Evolutionary conservation across 2,113 vertebrate genomes (phyloP).

Genomic region (Polypterus bichir): DNA sequence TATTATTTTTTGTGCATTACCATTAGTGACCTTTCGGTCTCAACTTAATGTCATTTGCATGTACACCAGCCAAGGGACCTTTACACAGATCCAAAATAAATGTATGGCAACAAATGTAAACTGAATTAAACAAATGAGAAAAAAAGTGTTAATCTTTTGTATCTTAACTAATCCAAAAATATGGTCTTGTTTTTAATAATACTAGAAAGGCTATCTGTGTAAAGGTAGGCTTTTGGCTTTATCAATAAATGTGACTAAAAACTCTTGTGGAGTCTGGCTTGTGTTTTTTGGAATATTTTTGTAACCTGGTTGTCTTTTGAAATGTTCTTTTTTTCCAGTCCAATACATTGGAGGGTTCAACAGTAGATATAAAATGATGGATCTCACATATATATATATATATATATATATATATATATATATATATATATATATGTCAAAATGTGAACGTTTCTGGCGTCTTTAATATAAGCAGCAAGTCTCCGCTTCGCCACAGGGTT

Average conservation of each 20-base stretch:
- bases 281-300: slow-evolving; percentile 13
- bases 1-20: slow-evolving; percentile 91
- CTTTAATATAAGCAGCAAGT: too few species aligned
- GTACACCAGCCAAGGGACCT: slow-evolving; percentile 82
- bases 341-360: too few species aligned
- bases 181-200: slow-evolving; percentile 45
- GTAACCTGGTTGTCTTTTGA: too few species aligned
- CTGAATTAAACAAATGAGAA: neutral
- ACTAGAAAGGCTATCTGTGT: slow-evolving; percentile 61
- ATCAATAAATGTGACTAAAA: slow-evolving; percentile 76
- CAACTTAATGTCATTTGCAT: slow-evolving; percentile 84
- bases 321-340: too few species aligned
- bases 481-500: too few species aligned
- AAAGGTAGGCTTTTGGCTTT: slow-evolving; percentile 79
- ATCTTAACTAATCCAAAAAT: slow-evolving; percentile 47
- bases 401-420: too few species aligned
- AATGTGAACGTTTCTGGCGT: too few species aligned
- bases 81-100: slow-evolving; percentile 72
- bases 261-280: slow-evolving; percentile 13
- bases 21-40: slow-evolving; percentile 79
- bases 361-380: too few species aligned
- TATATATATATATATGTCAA: too few species aligned
- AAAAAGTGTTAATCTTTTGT: slow-evolving; percentile 34
- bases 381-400: too few species aligned
- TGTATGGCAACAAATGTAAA: slow-evolving; percentile 20